Evolutionary conservation across 2,797 vertebrate genomes (phyloP).

Genomic region (Parauchenoglanis punctatus): DNA sequence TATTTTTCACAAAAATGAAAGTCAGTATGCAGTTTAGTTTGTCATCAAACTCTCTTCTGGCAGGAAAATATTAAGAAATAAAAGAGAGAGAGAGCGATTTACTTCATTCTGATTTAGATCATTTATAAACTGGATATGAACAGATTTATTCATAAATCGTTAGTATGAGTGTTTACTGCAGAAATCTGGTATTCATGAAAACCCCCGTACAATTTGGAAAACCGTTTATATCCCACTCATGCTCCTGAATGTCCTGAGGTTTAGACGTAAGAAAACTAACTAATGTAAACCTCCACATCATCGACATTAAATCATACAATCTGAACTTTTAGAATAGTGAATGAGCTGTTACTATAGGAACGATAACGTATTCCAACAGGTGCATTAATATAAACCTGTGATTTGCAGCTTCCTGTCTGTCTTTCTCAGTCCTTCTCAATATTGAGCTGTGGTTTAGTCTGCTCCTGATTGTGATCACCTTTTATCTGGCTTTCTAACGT

Average conservation of each 20-base stretch:
- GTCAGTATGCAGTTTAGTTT: background rate
- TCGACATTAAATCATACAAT: background rate
- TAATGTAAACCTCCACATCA: background rate
- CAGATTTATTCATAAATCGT: background rate
- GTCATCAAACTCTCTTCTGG: background rate
- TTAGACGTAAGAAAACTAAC: background rate
- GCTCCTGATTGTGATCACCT: background rate
- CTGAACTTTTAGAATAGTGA: background rate
- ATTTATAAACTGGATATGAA: background rate
- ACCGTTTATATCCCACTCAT: background rate
- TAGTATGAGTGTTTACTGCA: background rate
- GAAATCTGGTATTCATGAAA: background rate
- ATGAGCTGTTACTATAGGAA: background rate
- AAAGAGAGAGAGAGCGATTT: background rate
- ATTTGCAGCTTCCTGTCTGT: background rate
- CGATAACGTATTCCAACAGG: background rate
- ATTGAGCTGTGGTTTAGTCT: background rate
- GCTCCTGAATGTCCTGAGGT: background rate
- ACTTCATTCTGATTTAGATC: too few species aligned
- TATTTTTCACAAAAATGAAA: constrained; percentile 11
- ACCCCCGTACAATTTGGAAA: background rate
- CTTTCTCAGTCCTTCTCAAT: background rate
- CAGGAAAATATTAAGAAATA: background rate
- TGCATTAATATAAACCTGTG: background rate
- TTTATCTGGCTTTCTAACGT: background rate